Evolutionary conservation across 2,888 invertebrate species (phyloP), one percentile per base, ranked within the genome.

Genomic region (Dolomedes plantarius): DNA sequence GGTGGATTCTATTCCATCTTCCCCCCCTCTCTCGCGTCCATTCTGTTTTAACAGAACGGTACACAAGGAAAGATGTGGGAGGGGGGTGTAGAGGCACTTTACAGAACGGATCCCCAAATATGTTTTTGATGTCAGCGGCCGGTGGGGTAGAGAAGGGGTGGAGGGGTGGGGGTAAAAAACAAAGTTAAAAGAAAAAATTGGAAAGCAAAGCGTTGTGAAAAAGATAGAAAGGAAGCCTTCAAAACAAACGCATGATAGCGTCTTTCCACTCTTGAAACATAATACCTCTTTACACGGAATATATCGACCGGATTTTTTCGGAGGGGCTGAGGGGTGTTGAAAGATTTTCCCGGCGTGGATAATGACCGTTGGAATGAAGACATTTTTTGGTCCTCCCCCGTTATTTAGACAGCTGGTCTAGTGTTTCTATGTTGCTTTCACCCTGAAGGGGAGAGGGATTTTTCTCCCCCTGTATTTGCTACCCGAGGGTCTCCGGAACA

Each of bases 111-210:
- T 31, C 29, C 23, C 36, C 67, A 56, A 74, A 81, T 81, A 81
- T 74, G 56, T 74, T 81, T 81, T 81, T 81, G 80, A 81, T 81
- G 80, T 68, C 56, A 65, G 74, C 80, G 73, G 56, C 67, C 41
- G 31, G 19, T 36, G 36, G 11, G 11, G 46, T 16, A 39, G 36
- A 56, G 69, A n/a, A 19, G 23, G n/a, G n/a, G n/a, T n/a, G n/a
- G n/a, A n/a, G n/a, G n/a, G n/a, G n/a, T n/a, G n/a, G n/a, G n/a
- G n/a, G n/a, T n/a, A n/a, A n/a, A n/a, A n/a, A n/a, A n/a, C n/a
- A n/a, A n/a, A n/a, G n/a, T n/a, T n/a, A n/a, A n/a, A n/a, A n/a
- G n/a, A n/a, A n/a, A n/a, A n/a, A n/a, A n/a, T n/a, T n/a, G n/a
- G n/a, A n/a, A n/a, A n/a, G n/a, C n/a, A n/a, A 28, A 71, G n/a